A percentile compares a stretch with the other conserved stretches of the same genome.
Conservation (phyloP, 37 sponge, comb jelly and placozoan species). For the Spongilla lacustris region DNA sequence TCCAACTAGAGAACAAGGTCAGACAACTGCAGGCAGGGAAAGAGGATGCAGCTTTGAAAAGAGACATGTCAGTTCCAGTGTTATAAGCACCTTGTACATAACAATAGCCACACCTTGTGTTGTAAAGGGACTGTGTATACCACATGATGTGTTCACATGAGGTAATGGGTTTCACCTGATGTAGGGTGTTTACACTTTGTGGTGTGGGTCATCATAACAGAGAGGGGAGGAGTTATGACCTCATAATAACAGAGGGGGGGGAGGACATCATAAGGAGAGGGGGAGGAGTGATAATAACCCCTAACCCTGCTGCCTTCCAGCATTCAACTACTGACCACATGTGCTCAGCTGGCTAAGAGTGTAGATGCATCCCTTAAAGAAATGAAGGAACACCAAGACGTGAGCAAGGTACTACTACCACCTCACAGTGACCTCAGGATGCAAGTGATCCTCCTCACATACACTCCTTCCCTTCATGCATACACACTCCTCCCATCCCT, state of each 20-base stretch:
- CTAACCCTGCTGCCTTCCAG: no score
- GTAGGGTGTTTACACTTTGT: no score
- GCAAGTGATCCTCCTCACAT: not conserved
- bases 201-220: not conserved
- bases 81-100: no score
- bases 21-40: not conserved
- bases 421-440: not conserved
- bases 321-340: not conserved
- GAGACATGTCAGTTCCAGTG: not conserved
- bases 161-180: no score
- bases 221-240: not conserved
- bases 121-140: no score
- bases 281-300: no score
- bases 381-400: not conserved
- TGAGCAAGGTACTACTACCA: no score
- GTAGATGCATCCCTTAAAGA: not conserved
- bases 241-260: not conserved
- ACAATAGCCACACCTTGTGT: no score
- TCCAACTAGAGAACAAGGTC: not conserved
- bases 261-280: not conserved
- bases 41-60: not conserved
- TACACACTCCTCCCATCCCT: no score
- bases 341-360: not conserved
- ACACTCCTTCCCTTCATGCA: not conserved
- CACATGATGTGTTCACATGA: no score